Evolutionary conservation across 2,113 vertebrate genomes (phyloP).

Genomic region (Jacana jacana): DNA sequence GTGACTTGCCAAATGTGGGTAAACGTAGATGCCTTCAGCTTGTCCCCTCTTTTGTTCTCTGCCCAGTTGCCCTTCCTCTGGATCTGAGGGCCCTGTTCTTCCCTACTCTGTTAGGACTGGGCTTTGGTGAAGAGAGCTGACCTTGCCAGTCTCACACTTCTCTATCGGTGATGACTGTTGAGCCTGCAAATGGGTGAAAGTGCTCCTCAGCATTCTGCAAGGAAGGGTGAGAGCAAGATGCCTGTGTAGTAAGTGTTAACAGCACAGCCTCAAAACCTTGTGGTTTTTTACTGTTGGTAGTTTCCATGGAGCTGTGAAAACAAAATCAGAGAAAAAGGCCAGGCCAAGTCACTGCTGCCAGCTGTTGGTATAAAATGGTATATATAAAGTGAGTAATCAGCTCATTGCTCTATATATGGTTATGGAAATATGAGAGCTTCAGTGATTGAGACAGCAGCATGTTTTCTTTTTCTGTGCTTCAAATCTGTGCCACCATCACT

Average conservation of each 20-base stretch:
- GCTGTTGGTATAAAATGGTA: neutral
- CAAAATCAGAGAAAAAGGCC: slow-evolving; percentile 9
- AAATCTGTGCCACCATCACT: neutral
- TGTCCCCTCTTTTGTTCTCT: neutral
- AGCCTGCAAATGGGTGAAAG: neutral
- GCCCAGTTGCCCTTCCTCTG: neutral
- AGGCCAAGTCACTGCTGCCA: slow-evolving; percentile 44
- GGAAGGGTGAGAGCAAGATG: neutral
- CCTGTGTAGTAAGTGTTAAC: neutral
- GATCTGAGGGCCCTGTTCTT: neutral
- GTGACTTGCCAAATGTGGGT: neutral
- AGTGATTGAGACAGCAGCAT: neutral
- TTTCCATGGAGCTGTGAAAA: slow-evolving; percentile 45
- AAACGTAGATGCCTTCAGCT: neutral
- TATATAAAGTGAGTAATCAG: neutral
- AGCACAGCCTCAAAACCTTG: neutral
- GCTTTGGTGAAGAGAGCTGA: neutral
- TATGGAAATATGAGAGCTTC: neutral
- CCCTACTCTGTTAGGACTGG: neutral
- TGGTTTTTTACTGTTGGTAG: neutral
- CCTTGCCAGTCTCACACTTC: neutral
- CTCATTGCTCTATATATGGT: neutral
- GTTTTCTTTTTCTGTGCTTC: neutral
- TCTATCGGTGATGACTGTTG: neutral
- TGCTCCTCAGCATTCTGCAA: neutral